Conservation (phyloP, 2,888 invertebrate genomes). For the Dasypolia templi region DNA sequence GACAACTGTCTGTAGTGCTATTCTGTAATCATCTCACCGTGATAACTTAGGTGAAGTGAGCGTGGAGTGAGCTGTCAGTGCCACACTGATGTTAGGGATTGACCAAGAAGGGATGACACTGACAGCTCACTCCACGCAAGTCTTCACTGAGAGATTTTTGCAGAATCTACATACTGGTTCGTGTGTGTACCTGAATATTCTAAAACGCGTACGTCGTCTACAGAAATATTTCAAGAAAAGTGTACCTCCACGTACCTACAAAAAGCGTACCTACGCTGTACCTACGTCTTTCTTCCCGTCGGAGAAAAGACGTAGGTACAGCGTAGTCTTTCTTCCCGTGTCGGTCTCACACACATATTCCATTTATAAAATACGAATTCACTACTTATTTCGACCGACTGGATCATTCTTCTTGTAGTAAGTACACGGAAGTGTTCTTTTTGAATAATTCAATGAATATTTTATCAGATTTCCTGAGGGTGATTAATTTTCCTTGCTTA, state of each 20-base stretch:
- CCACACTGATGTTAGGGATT: too few species aligned
- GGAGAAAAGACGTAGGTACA: too few species aligned
- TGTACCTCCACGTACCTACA: too few species aligned
- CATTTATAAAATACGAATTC: neutral
- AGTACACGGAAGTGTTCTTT: constrained; percentile 18
- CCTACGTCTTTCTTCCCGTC: too few species aligned
- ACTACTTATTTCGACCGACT: constrained; percentile 4
- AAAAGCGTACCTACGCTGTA: neutral
- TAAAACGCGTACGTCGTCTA: neutral
- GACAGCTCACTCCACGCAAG: too few species aligned
- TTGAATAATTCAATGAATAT: constrained; percentile 49
- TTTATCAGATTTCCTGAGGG: constrained; percentile 27
- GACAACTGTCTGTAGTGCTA: too few species aligned
- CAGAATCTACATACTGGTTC: too few species aligned
- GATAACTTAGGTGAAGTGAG: too few species aligned
- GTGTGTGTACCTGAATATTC: constrained; percentile 1
- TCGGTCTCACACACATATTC: neutral
- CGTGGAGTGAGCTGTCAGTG: too few species aligned
- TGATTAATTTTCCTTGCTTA: constrained; percentile 29
- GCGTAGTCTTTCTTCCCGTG: neutral
- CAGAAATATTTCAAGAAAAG: neutral
- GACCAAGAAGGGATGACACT: too few species aligned
- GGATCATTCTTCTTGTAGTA: constrained; percentile 8
- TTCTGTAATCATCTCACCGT: too few species aligned
- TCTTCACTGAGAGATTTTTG: too few species aligned